Evolutionary conservation across 2,888 invertebrate genomes (phyloP), one percentile per base, ranked within the genome.

Genomic region (Meliscaeva auricollis): DNA sequence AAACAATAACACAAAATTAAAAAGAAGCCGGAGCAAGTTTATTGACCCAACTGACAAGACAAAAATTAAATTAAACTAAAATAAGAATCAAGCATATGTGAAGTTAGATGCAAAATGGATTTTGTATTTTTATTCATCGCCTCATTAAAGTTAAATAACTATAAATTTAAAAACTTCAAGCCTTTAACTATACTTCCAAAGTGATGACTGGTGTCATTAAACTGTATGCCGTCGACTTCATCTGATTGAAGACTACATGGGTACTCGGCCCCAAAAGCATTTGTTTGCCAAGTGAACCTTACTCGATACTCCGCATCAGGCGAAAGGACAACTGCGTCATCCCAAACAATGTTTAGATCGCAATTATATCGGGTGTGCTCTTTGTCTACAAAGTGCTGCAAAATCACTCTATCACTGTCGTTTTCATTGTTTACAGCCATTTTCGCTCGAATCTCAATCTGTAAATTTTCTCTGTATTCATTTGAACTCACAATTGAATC

Each of bases 291-390:
- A 54, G 88, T 87, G 2, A 92, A 66, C 82, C 90, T 90, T 5
- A 92, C 88, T 32, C 90, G 85, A 81, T 92, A 92, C 35, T 89
- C 88, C 9, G 90, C 87, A 85, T 91, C 91, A 2, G 92, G 91
- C 1, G 90, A 89, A 3, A 92, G 87, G 5, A 91, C 88, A 26
- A 92, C 88, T 41, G 89, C 89, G 13, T 90, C 88, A 7, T 90
- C 87, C 60, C 91, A 90, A 17, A 87, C 84, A 8, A 92, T 88
- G 84, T 90, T 90, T 41, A 92, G 77, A 88, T 91, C 91, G 88
- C 92, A 92, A 88, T 92, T 92, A 80, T 90, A 92, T 85, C 89
- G 90, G 15, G 91, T 91, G 9, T 77, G 84, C 64, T 90, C 91
- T 30, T 89, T 89, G 26, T 88, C 87, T 1, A 91, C 80, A 15